Conservation (phyloP, 1,140 invertebrate species). For the Aphelenchoides avenae region DNA sequence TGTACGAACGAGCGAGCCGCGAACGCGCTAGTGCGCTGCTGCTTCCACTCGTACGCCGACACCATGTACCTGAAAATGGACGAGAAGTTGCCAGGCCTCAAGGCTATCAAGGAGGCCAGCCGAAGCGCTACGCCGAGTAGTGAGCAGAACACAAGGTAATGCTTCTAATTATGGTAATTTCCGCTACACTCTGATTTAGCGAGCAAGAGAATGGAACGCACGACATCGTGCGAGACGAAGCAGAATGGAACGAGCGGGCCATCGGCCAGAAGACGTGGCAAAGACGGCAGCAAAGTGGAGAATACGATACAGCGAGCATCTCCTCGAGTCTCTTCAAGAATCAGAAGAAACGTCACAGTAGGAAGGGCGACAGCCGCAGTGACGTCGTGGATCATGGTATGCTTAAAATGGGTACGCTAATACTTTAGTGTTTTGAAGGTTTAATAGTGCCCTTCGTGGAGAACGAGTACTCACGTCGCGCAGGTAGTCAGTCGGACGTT, state of each 20-base stretch:
- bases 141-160: slow-evolving; percentile 36
- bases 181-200: slow-evolving; percentile 16
- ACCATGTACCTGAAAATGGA: slow-evolving; percentile 56
- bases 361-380: slow-evolving; percentile 21
- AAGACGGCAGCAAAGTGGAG: slow-evolving; percentile 54
- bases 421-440: slow-evolving; percentile 38
- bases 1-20: slow-evolving; percentile 67
- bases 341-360: slow-evolving; percentile 20
- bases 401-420: no score
- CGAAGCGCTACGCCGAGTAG: slow-evolving; percentile 37
- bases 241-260: slow-evolving; percentile 51
- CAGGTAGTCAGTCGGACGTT: slow-evolving; percentile 37
- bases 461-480: slow-evolving; percentile 26
- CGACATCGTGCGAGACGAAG: slow-evolving; percentile 40
- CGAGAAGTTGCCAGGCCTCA: slow-evolving; percentile 44
- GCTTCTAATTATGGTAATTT: background rate
- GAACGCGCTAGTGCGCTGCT: slow-evolving; percentile 57
- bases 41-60: slow-evolving; percentile 56
- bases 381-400: no score
- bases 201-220: slow-evolving; percentile 32
- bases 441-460: slow-evolving; percentile 22
- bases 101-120: slow-evolving; percentile 47
- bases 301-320: slow-evolving; percentile 50
- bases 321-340: slow-evolving; percentile 32
- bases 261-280: slow-evolving; percentile 56